Percentiles rank a stretch among this genome's conserved stretches.
These are phyloP conservation scores for Sesamia inferens DNA, from an alignment of 2,888 invertebrate genomes.

Conservation along the genomic window DNA sequence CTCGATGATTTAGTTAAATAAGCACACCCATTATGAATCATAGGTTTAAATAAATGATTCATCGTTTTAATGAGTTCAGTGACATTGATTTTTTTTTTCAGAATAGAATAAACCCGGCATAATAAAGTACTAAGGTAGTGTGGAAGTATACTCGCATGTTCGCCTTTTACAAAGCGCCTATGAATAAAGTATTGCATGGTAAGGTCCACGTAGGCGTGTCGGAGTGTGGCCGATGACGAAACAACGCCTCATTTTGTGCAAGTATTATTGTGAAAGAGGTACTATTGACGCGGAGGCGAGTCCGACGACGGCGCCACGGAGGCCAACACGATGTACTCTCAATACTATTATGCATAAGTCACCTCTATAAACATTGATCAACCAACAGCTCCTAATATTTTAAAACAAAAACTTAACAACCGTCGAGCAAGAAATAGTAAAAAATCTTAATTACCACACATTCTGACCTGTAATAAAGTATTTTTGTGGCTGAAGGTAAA, in stretches of 20 bases:
- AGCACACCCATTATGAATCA: slow-evolving; percentile 31
- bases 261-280: slow-evolving; percentile 86
- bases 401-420: slow-evolving; percentile 43
- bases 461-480: slow-evolving; percentile 39
- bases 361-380: slow-evolving; percentile 47
- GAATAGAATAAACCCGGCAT: slow-evolving; percentile 27
- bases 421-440: slow-evolving; percentile 40
- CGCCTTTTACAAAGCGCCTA: slow-evolving; percentile 54
- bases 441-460: slow-evolving; percentile 37
- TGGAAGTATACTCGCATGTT: slow-evolving; percentile 27
- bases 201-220: slow-evolving; percentile 83
- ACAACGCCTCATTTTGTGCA: slow-evolving; percentile 84
- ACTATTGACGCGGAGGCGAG: slow-evolving; percentile 80
- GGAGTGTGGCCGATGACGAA: slow-evolving; percentile 83
- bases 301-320: slow-evolving; percentile 74
- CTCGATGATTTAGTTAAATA: slow-evolving; percentile 31
- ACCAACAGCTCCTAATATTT: slow-evolving; percentile 39
- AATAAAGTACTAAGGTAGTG: slow-evolving; percentile 19
- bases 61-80: slow-evolving; percentile 60
- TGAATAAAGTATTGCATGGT: slow-evolving; percentile 72
- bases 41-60: slow-evolving; percentile 49
- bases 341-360: slow-evolving; percentile 63
- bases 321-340: slow-evolving; percentile 71
- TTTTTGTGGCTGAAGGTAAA: slow-evolving; percentile 47
- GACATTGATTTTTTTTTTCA: slow-evolving; percentile 54